Evolutionary conservation across 2,888 invertebrate species (phyloP).

Genomic region (Diaperis boleti): DNA sequence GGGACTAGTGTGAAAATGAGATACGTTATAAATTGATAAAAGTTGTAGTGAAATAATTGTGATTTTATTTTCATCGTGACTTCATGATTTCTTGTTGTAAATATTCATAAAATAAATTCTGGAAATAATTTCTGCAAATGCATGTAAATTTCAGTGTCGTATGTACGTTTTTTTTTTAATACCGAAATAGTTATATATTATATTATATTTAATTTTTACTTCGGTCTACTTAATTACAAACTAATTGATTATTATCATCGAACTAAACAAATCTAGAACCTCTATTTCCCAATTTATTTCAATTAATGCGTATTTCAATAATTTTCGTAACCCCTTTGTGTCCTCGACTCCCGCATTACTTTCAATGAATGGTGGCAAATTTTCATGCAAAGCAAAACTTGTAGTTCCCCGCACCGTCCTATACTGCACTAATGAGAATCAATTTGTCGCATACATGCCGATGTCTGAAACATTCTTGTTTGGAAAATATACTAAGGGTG

Average conservation of each 20-base stretch:
- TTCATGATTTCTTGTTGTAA: too few relatives aligned
- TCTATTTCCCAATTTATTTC: background rate
- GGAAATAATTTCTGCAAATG: too few relatives aligned
- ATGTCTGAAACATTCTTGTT: conserved; percentile 22
- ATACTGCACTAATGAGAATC: conserved; percentile 26
- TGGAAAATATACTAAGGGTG: conserved; percentile 13
- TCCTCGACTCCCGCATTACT: conserved; percentile 2
- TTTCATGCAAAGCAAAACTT: conserved; percentile 19
- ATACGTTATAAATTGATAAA: background rate
- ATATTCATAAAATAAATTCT: too few relatives aligned
- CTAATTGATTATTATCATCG: background rate
- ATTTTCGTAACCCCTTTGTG: background rate
- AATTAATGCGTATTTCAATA: conserved; percentile 2
- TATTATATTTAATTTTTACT: too few relatives aligned
- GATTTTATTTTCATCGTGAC: too few relatives aligned
- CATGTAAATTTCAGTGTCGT: too few relatives aligned
- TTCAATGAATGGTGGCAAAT: conserved; percentile 21
- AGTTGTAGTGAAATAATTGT: background rate
- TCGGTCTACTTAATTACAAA: background rate
- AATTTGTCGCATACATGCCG: conserved; percentile 32
- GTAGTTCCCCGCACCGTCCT: conserved; percentile 11
- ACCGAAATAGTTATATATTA: too few relatives aligned
- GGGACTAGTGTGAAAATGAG: background rate
- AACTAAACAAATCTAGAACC: background rate
- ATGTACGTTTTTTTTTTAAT: too few relatives aligned